Percentiles rank a stretch among this genome's conserved stretches.
These are phyloP conservation scores for Psittacula cyanocephala DNA, from an alignment of 2,113 vertebrate species.

Conservation along the genomic window DNA sequence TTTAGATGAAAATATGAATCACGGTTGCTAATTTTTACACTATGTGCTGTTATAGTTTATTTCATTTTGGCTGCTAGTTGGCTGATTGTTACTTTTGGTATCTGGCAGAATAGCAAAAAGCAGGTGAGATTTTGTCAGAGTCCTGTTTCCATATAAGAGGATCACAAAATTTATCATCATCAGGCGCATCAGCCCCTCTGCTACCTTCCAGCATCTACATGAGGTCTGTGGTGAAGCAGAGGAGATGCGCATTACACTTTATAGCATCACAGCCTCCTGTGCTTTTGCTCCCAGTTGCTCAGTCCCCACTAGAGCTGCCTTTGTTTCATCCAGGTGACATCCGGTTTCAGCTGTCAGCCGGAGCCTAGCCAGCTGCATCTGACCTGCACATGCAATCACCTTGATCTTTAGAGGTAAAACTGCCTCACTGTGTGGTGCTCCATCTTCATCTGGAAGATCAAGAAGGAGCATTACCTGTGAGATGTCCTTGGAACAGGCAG, in stretches of 20 bases:
- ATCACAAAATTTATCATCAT: background rate
- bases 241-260: fast-evolving
- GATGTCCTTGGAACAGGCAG: background rate
- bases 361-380: background rate
- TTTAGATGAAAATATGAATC: background rate
- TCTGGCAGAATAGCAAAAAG: background rate
- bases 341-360: fast-evolving
- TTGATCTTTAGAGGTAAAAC: background rate
- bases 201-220: background rate
- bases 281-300: background rate
- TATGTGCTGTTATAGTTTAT: background rate
- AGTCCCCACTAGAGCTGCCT: background rate
- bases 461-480: background rate
- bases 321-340: background rate
- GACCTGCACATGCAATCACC: background rate
- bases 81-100: background rate
- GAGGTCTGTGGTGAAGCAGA: fast-evolving
- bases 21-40: background rate
- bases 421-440: background rate
- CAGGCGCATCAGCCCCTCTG: fast-evolving
- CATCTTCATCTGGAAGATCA: background rate
- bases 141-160: background rate
- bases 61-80: background rate
- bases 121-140: background rate
- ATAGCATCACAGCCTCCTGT: fast-evolving